Evolutionary conservation across 2,113 vertebrate genomes (phyloP).

Genomic region (Oreochromis aureus): DNA sequence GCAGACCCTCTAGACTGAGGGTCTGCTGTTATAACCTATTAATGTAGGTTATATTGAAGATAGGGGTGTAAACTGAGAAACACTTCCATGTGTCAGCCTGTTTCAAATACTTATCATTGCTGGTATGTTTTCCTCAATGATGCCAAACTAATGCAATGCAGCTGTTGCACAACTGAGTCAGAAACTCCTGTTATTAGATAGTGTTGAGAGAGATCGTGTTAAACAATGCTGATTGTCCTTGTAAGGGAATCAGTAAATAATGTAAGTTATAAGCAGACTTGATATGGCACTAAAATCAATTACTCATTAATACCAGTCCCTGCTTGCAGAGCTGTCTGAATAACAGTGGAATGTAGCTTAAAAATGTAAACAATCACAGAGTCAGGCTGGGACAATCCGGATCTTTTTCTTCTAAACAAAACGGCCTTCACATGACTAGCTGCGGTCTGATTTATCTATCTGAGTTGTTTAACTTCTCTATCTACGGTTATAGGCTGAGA

Average conservation of each 20-base stretch:
- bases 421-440: neutral
- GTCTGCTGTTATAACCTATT: too few relatives aligned
- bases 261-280: neutral
- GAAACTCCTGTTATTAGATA: neutral
- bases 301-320: neutral
- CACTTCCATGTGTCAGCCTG: neutral
- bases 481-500: accelerated
- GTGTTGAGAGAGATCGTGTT: neutral
- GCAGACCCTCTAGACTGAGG: neutral
- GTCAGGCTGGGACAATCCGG: neutral
- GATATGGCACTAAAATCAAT: neutral
- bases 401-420: neutral
- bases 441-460: neutral
- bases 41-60: neutral
- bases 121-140: neutral
- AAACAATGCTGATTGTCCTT: neutral
- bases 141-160: neutral
- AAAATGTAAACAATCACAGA: neutral
- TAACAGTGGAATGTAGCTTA: neutral
- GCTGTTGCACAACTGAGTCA: neutral
- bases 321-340: neutral
- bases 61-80: neutral
- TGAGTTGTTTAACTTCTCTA: neutral
- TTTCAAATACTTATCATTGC: neutral
- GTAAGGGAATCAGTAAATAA: neutral